A percentile compares a stretch with the other conserved stretches of the same genome.
Evolutionary conservation across 2,113 vertebrate species (phyloP).

Genomic region (Psilopogon haemacephalus): DNA sequence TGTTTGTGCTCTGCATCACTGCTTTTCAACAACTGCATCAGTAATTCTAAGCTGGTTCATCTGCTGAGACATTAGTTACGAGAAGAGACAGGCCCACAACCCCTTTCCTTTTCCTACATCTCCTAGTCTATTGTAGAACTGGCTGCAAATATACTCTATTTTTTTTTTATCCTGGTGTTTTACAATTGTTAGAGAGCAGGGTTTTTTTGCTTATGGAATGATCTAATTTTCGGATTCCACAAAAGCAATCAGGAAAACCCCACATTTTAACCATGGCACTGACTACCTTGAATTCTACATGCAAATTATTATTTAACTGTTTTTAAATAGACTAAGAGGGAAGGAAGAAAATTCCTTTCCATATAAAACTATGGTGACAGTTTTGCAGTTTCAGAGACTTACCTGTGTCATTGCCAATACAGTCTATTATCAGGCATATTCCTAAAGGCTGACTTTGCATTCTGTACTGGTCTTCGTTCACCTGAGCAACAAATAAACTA

Average conservation of each 20-base stretch:
- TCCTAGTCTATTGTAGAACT: background rate
- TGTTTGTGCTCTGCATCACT: background rate
- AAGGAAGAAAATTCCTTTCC: background rate
- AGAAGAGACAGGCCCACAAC: background rate
- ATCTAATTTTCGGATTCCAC: background rate
- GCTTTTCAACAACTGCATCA: background rate
- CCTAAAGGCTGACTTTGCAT: conserved; percentile 81
- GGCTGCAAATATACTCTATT: background rate
- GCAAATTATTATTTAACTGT: background rate
- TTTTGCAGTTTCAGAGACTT: conserved; percentile 54
- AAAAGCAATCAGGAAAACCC: background rate
- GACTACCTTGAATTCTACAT: background rate
- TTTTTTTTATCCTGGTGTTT: background rate
- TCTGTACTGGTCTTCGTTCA: conserved; percentile 76
- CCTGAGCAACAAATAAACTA: conserved; percentile 44
- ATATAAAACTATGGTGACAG: background rate
- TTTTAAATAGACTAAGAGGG: background rate
- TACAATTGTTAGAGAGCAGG: background rate
- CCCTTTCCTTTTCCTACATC: background rate
- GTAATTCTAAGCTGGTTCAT: background rate
- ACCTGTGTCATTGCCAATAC: conserved; percentile 88
- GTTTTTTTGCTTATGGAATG: background rate
- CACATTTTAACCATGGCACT: background rate
- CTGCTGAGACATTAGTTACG: background rate
- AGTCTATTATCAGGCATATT: conserved; percentile 91